Evolutionary conservation across 2,113 vertebrate species (phyloP).

Genomic region (Centropus bengalensis): DNA sequence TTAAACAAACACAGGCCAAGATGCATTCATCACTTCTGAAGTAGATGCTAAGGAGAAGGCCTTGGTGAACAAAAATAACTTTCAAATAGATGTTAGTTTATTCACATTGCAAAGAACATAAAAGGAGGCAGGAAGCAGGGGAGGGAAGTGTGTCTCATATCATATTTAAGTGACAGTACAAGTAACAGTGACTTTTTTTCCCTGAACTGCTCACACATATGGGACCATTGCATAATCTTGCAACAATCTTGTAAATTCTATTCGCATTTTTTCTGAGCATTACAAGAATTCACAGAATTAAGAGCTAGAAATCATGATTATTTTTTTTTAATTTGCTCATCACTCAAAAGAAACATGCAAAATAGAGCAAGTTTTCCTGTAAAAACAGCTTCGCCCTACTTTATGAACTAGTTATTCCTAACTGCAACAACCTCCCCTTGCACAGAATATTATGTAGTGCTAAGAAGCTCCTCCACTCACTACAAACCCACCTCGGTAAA

Average conservation of each 20-base stretch:
- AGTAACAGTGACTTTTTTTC: constrained; percentile 38
- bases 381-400: constrained; percentile 55
- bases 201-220: not conserved
- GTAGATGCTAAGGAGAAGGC: constrained; percentile 63
- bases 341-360: constrained; percentile 42
- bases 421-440: constrained; percentile 33
- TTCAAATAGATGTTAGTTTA: constrained; percentile 60
- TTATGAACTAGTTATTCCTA: constrained; percentile 52
- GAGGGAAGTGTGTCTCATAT: constrained; percentile 72
- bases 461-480: constrained; percentile 36
- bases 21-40: constrained; percentile 42
- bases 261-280: not conserved
- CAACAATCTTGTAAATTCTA: constrained; percentile 24
- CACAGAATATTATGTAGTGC: constrained; percentile 58
- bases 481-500: not conserved
- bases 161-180: constrained; percentile 69
- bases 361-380: constrained; percentile 24
- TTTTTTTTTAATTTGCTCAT: not conserved
- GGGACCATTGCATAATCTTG: constrained; percentile 55
- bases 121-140: constrained; percentile 78
- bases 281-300: constrained; percentile 44
- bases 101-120: constrained; percentile 73
- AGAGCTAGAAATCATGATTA: not conserved
- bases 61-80: constrained; percentile 75
- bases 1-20: constrained; percentile 5